Base-by-base conservation (phyloP, 1,140 invertebrate species). In the Drosophila micromelanica region DNA sequence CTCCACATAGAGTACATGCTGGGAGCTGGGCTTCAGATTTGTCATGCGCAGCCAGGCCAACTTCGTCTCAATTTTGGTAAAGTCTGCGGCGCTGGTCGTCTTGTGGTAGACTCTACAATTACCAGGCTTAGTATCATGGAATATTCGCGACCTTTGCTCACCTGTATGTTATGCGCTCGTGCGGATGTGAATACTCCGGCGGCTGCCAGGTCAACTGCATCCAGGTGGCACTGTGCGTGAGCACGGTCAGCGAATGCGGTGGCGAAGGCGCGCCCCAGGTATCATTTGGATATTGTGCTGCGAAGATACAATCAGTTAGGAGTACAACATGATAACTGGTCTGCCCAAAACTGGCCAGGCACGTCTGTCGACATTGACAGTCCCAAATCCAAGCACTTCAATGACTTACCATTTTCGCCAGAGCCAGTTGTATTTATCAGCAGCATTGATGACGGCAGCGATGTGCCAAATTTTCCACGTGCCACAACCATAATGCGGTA, bases 401-500 rank as follows among this genome's bases (percentile, higher is more conserved):
- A 27, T 54, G 45, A 35, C 72, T 89, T 76, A 89, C 84, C 84
- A 69, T 89, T 78, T 61, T 48, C 23, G 70, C 32, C 64, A 45
- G 92, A 92, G 74, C 94, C 93, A 1, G 94, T 94, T 13, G 95
- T 93, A 80, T 96, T 96, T 57, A 97, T 93, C 62, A 96, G 93
- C 15, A 97, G 92, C 78, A 97, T 94, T 20, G 96, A 96, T 2
- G 96, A 96, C 12, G 96, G 96, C 45, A 97, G 91, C 4, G 96
- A 97, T 30, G 94, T 94, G 5, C 96, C 96, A 86, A 95, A 94
- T 43, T 94, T 92, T 90, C 97, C 97, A 75, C 93, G 92, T 1
- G 96, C 93, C 38, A 97, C 94, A 43, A 97, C 96, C 90, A 96
- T 96, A 70, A 97, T 94, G 79, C 95, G 95, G 92, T 97, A 97